Evolutionary conservation across 1,140 invertebrate species (phyloP).

Genomic region (Pogonus chalceus): DNA sequence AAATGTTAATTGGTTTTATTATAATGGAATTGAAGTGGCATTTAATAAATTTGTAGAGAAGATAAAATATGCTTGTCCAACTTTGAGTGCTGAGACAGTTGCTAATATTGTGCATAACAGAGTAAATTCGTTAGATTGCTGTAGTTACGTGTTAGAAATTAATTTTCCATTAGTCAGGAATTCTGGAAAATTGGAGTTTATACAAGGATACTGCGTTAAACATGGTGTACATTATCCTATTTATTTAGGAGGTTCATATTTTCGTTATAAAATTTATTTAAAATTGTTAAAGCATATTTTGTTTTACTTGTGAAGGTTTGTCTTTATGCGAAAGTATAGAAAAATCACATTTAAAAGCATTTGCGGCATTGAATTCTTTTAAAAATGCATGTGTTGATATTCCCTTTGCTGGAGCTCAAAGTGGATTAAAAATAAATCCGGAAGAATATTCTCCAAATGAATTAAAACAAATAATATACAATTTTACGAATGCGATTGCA

Average conservation of each 20-base stretch:
- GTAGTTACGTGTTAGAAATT: slow-evolving; percentile 62
- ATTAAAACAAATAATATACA: slow-evolving; percentile 74
- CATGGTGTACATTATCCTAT: slow-evolving; percentile 62
- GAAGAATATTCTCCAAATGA: slow-evolving; percentile 63
- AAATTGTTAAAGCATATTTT: not conserved
- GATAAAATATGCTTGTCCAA: slow-evolving; percentile 38
- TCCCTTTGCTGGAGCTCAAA: slow-evolving; percentile 73
- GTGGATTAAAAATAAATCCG: slow-evolving; percentile 78
- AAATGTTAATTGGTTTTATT: slow-evolving; percentile 66
- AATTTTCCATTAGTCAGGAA: slow-evolving; percentile 70
- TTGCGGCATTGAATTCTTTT: slow-evolving; percentile 81
- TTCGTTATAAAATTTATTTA: slow-evolving; percentile 3
- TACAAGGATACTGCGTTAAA: slow-evolving; percentile 72
- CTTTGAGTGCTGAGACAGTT: slow-evolving; percentile 51
- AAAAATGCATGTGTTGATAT: slow-evolving; percentile 71
- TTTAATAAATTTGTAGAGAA: slow-evolving; percentile 56
- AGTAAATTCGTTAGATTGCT: slow-evolving; percentile 61
- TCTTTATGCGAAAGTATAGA: slow-evolving; percentile 62
- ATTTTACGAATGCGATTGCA: slow-evolving; percentile 71
- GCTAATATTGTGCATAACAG: slow-evolving; percentile 54
- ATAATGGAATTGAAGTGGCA: slow-evolving; percentile 50
- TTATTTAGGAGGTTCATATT: slow-evolving; percentile 20
- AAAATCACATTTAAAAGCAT: slow-evolving; percentile 68
- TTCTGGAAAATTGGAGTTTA: slow-evolving; percentile 66
- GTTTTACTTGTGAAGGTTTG: slow-evolving; percentile 58